Evolutionary conservation across 1,140 invertebrate genomes (phyloP).

Genomic region (Tetramorium simillimum): DNA sequence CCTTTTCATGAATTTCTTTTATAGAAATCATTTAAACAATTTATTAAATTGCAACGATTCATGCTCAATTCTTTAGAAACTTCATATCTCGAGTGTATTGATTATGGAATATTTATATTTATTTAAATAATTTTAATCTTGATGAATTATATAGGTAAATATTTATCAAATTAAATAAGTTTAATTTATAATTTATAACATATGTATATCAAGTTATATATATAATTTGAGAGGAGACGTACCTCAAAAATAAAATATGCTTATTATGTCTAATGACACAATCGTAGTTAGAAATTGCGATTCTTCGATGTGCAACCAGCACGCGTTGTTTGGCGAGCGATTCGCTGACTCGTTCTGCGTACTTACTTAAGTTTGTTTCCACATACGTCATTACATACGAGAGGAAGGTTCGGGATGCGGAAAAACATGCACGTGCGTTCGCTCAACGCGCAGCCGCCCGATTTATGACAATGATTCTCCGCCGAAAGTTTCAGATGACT

Average conservation of each 20-base stretch:
- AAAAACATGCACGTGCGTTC: conserved; percentile 4
- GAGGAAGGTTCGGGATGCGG: conserved; percentile 22
- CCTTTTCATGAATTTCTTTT: too few species aligned
- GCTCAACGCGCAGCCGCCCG: conserved; percentile 25
- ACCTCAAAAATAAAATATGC: not conserved
- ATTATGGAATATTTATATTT: too few species aligned
- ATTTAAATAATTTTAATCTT: too few species aligned
- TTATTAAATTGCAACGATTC: too few species aligned
- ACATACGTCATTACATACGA: conserved; percentile 9
- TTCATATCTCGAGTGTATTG: too few species aligned
- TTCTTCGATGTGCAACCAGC: not conserved
- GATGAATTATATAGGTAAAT: too few species aligned
- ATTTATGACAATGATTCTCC: not conserved
- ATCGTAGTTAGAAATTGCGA: not conserved
- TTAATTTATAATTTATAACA: too few species aligned
- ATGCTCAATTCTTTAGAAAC: too few species aligned
- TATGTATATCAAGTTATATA: not conserved
- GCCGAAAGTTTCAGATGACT: conserved; percentile 27
- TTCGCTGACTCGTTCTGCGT: not conserved
- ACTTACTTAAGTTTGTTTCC: not conserved
- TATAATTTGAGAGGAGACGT: not conserved
- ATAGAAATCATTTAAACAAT: too few species aligned
- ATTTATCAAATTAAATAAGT: too few species aligned
- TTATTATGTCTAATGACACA: not conserved
- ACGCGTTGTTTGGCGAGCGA: not conserved